Conservation (phyloP, 2,113 vertebrate genomes). For the Calonectris borealis region DNA sequence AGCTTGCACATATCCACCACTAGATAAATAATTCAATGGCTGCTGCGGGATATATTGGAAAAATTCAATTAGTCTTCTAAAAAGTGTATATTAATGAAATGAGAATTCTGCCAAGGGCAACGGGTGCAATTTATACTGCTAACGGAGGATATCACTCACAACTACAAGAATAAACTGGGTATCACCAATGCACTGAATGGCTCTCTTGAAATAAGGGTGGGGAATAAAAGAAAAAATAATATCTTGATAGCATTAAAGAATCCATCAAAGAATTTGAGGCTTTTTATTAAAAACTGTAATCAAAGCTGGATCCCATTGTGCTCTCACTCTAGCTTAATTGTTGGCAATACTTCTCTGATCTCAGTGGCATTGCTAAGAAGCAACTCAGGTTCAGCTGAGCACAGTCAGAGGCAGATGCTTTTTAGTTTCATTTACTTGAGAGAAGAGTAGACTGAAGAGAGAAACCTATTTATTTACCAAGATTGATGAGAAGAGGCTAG, state of each 20-base stretch:
- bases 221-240: background rate
- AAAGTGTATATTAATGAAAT: conserved; percentile 55
- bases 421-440: background rate
- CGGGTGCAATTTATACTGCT: conserved; percentile 12
- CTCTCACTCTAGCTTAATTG: background rate
- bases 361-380: background rate
- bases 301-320: background rate
- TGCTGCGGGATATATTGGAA: conserved; percentile 23
- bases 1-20: background rate
- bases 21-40: conserved; percentile 47
- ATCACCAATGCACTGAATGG: background rate
- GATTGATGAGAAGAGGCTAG: background rate
- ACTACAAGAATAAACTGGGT: conserved; percentile 26
- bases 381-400: background rate
- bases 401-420: background rate
- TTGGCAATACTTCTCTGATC: background rate
- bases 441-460: background rate
- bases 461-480: background rate
- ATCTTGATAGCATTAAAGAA: background rate
- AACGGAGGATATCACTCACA: conserved; percentile 18
- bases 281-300: conserved; percentile 30
- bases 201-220: background rate
- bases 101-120: conserved; percentile 50
- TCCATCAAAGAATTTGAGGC: background rate
- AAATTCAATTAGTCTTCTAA: conserved; percentile 45